Percentiles rank a stretch among this genome's conserved stretches.
Conservation (phyloP, 2,888 invertebrate genomes). For the Papilio gigon region DNA sequence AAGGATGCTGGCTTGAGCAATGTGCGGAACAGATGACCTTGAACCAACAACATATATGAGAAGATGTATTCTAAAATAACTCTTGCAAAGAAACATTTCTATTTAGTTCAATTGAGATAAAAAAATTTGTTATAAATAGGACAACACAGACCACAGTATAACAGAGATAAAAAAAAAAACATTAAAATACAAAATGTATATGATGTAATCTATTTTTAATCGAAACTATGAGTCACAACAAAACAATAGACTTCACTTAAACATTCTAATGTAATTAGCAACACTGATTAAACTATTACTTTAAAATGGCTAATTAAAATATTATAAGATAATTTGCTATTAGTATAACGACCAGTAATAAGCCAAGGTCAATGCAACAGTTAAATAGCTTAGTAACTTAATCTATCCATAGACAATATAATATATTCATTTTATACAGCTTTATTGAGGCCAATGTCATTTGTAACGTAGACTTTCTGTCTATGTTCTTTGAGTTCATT, state of each 20-base stretch:
- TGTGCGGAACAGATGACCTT: no score
- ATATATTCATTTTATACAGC: not conserved
- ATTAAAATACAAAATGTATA: no score
- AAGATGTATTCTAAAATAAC: no score
- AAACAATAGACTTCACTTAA: not conserved
- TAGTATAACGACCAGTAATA: not conserved
- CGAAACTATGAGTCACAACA: no score
- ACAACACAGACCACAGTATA: no score
- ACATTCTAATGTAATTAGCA: not conserved
- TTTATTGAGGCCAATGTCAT: not conserved
- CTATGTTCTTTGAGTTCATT: not conserved
- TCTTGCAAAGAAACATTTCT: no score
- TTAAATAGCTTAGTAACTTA: constrained; percentile 5
- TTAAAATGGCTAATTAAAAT: not conserved
- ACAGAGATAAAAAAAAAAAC: no score
- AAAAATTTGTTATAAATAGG: no score
- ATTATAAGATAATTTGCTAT: not conserved
- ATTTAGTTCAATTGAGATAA: no score
- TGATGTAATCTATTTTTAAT: no score
- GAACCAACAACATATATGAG: no score
- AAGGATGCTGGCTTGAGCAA: no score
- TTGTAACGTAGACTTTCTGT: not conserved
- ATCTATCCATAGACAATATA: not conserved
- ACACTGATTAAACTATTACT: not conserved
- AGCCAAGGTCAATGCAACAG: constrained; percentile 9